These are phyloP conservation scores for Clupea harengus DNA, from an alignment of 2,113 vertebrate genomes.

Conservation along the genomic window DNA sequence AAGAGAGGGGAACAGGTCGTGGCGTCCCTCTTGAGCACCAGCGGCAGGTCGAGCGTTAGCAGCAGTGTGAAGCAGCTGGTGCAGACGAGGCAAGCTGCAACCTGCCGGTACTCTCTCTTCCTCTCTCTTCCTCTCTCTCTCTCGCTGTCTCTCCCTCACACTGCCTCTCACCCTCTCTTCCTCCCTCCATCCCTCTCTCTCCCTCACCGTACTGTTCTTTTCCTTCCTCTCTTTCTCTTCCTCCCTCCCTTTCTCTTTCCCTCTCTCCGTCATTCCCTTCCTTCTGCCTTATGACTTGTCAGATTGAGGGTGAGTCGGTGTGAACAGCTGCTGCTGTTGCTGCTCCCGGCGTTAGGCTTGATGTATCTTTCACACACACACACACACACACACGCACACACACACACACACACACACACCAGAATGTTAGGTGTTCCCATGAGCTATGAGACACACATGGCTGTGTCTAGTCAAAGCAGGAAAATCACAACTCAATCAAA, in stretches of 20 bases:
- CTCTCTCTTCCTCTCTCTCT: not conserved
- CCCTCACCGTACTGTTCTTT: not conserved
- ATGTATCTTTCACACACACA: not conserved
- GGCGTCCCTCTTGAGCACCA: not conserved
- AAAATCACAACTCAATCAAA: no score
- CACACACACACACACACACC: not conserved
- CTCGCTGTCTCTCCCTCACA: not conserved
- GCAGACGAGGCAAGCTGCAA: not conserved
- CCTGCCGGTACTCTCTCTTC: not conserved
- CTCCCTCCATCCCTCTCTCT: not conserved
- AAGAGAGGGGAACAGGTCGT: not conserved
- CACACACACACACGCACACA: slow-evolving; percentile 1
- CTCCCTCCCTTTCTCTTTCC: not conserved
- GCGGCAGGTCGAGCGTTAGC: not conserved
- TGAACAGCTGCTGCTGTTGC: not conserved
- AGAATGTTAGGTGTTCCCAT: no score
- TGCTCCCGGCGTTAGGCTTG: not conserved
- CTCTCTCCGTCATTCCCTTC: not conserved
- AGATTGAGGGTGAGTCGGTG: not conserved
- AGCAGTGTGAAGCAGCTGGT: slow-evolving; percentile 1
- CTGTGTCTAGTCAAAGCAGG: no score
- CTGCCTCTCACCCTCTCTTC: not conserved
- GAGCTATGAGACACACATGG: not conserved
- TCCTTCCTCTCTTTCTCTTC: not conserved
- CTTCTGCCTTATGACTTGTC: not conserved